phyloP scores from a whole-genome alignment of 2,113 vertebrate genomes.

The Zosterops japonicus region DNA sequence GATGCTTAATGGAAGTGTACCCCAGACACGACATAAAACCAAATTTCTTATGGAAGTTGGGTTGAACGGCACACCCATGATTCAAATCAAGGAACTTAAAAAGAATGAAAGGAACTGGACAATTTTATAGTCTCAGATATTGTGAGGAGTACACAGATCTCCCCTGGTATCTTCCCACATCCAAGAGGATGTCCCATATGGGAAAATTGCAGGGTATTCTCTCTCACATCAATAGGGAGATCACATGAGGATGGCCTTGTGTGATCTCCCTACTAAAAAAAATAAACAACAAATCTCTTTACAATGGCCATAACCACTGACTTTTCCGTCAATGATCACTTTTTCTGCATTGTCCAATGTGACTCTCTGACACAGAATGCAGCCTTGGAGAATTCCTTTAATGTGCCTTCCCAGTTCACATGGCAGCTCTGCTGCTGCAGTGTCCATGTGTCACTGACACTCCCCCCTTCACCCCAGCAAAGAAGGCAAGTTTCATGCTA shows the following conservation, averaged over 20 bases:
- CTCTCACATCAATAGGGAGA: no score
- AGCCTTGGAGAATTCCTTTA: not conserved
- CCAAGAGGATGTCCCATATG: not conserved
- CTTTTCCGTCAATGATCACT: not conserved
- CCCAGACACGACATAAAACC: not conserved
- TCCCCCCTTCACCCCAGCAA: not conserved
- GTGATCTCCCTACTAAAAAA: not conserved
- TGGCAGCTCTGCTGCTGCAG: not conserved
- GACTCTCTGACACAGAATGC: not conserved
- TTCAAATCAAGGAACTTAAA: not conserved
- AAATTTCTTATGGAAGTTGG: not conserved
- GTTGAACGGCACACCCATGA: not conserved
- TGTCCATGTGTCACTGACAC: not conserved
- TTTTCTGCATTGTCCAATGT: not conserved
- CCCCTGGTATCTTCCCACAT: not conserved
- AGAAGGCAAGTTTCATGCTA: not conserved
- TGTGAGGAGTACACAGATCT: not conserved
- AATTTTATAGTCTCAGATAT: not conserved
- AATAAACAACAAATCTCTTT: not conserved
- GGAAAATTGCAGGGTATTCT: not conserved
- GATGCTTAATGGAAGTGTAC: not conserved
- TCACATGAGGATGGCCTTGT: not conserved
- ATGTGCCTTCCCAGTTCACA: not conserved
- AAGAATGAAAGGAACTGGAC: not conserved
- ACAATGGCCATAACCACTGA: not conserved